Conservation (phyloP, 2,888 invertebrate genomes). For the Cataglyphis albicans region DNA sequence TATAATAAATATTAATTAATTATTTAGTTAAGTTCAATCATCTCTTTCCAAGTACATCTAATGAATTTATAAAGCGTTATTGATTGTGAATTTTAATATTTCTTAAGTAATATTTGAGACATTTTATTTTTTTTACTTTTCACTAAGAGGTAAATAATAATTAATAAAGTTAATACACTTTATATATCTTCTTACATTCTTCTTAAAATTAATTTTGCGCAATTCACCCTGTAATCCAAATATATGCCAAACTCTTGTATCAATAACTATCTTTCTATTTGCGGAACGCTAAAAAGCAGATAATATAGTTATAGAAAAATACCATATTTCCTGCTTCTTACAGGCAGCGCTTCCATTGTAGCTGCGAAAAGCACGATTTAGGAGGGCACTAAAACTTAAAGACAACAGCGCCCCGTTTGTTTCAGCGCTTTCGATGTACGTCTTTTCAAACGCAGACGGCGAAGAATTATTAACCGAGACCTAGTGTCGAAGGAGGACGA, state of each 20-base stretch:
- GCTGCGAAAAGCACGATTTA: conserved; percentile 38
- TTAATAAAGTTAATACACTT: conserved; percentile 2
- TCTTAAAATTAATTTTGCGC: background rate
- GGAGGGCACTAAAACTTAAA: conserved; percentile 23
- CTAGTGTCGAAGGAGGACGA: conserved; percentile 60
- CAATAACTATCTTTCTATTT: background rate
- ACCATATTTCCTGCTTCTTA: background rate
- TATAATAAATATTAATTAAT: background rate
- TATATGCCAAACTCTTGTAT: background rate
- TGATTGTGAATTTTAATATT: background rate
- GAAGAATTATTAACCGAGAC: conserved; percentile 42
- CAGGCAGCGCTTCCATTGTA: background rate
- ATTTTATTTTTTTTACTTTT: background rate
- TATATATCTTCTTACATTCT: background rate
- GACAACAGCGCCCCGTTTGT: conserved; percentile 46
- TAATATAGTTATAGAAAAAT: background rate
- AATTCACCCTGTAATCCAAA: background rate
- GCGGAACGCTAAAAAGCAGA: background rate
- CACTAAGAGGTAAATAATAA: background rate
- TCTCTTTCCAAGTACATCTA: background rate
- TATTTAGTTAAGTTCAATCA: background rate
- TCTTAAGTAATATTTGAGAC: background rate
- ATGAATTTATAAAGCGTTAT: background rate
- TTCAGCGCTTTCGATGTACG: conserved; percentile 31
- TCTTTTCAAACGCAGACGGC: conserved; percentile 13